These are phyloP conservation scores for Augochlora pura DNA, from an alignment of 1,140 invertebrate genomes.

Conservation along the genomic window DNA sequence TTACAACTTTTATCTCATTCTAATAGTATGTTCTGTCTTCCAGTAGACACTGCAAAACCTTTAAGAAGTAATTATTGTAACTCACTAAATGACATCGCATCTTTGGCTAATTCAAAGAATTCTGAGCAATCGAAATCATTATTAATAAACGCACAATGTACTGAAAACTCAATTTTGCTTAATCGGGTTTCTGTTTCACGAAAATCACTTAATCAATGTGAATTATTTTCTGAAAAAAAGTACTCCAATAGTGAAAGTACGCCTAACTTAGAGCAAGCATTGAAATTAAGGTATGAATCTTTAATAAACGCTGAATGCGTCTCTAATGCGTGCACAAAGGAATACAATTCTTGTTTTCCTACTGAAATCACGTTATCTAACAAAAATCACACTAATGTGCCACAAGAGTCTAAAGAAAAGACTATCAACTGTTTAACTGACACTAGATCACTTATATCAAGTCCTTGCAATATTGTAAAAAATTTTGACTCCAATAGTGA, in stretches of 20 bases:
- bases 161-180: conserved; percentile 56
- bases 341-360: conserved; percentile 39
- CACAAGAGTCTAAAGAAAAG: conserved; percentile 47
- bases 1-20: conserved; percentile 65
- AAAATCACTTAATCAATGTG: conserved; percentile 58
- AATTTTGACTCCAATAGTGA: conserved; percentile 52
- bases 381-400: conserved; percentile 45
- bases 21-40: conserved; percentile 71
- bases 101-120: conserved; percentile 67
- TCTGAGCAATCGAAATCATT: conserved; percentile 67
- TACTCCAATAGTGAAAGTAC: conserved; percentile 58
- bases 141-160: conserved; percentile 64
- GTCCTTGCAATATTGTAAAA: conserved; percentile 43
- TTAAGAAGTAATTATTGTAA: conserved; percentile 68
- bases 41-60: conserved; percentile 59
- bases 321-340: conserved; percentile 38
- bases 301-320: conserved; percentile 32
- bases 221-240: conserved; percentile 56
- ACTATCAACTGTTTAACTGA: conserved; percentile 66
- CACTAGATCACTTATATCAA: conserved; percentile 60
- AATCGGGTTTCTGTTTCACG: conserved; percentile 54
- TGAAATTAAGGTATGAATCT: conserved; percentile 39
- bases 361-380: conserved; percentile 46
- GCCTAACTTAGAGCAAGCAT: conserved; percentile 35
- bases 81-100: conserved; percentile 72